A percentile compares a stretch with the other conserved stretches of the same genome.
phyloP scores from a whole-genome alignment of 2,113 vertebrate genomes.

The Mus musculus region DNA sequence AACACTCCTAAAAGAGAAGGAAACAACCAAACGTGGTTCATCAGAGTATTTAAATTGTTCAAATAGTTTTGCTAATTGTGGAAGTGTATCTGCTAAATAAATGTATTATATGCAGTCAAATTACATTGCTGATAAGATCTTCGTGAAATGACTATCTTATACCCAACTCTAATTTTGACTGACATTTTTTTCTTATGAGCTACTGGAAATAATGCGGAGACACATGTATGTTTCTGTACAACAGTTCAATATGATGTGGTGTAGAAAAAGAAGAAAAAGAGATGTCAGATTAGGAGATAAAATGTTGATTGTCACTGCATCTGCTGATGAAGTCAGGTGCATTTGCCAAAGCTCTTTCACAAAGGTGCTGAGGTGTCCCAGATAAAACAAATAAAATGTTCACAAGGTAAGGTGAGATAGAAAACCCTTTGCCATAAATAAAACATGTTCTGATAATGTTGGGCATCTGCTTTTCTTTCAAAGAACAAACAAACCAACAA shows the following conservation, averaged over 20 bases:
- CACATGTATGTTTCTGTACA: not conserved
- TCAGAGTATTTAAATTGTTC: not conserved
- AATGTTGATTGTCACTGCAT: conserved; percentile 20
- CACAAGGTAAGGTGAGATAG: conserved; percentile 9
- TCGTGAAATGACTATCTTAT: not conserved
- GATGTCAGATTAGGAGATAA: conserved; percentile 5
- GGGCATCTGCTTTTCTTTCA: not conserved
- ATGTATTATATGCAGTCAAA: not conserved
- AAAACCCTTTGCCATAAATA: conserved; percentile 59
- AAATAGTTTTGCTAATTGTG: not conserved
- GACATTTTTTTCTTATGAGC: not conserved
- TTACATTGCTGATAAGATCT: not conserved
- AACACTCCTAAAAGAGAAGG: not conserved
- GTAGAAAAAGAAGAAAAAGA: not conserved
- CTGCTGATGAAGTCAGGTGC: conserved; percentile 70
- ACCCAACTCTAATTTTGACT: not conserved
- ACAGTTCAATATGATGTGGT: not conserved
- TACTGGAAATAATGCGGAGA: not conserved
- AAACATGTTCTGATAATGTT: not conserved
- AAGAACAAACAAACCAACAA: not conserved
- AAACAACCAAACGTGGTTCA: not conserved
- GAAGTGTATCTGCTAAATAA: not conserved
- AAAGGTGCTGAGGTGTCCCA: conserved; percentile 58
- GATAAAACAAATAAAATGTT: conserved; percentile 37
- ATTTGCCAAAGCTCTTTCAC: conserved; percentile 47